phyloP scores from a whole-genome alignment of 2,888 invertebrate genomes.

The Linhomoeus sp. region DNA sequence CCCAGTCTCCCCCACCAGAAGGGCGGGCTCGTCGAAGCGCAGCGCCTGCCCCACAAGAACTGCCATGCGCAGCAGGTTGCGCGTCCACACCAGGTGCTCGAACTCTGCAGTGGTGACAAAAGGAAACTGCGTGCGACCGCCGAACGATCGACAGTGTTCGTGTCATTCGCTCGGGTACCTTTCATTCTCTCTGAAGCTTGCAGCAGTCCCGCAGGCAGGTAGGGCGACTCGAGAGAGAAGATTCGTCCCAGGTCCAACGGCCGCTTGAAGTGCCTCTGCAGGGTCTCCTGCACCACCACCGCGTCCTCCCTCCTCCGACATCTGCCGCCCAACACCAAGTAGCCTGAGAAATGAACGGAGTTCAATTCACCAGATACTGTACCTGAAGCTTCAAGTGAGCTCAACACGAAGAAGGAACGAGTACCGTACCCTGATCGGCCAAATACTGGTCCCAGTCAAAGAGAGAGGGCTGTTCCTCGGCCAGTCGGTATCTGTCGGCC shows the following conservation, averaged over 20 bases:
- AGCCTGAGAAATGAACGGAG: conserved; percentile 37
- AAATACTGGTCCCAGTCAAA: conserved; percentile 47
- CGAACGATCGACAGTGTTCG: too few relatives aligned
- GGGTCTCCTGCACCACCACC: conserved; percentile 52
- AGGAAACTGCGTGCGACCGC: too few relatives aligned
- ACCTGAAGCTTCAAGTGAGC: too few relatives aligned
- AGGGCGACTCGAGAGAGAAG: background rate
- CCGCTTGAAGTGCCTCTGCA: conserved; percentile 47
- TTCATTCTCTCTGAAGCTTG: too few relatives aligned
- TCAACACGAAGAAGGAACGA: too few relatives aligned
- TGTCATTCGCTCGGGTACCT: too few relatives aligned
- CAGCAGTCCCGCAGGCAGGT: background rate
- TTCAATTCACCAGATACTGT: too few relatives aligned
- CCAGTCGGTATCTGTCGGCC: conserved; percentile 57
- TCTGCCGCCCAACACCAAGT: conserved; percentile 72
- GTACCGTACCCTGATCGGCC: conserved; percentile 54
- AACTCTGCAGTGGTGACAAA: too few relatives aligned
- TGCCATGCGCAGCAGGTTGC: conserved; percentile 54
- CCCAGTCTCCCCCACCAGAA: conserved; percentile 87
- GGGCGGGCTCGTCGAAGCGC: conserved; percentile 72
- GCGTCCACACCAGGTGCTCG: conserved; percentile 78
- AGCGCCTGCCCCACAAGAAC: conserved; percentile 39
- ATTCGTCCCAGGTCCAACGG: conserved; percentile 34
- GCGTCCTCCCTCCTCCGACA: conserved; percentile 66
- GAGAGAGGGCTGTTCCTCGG: conserved; percentile 6